These are phyloP conservation scores for Stichopus horrens DNA, from an alignment of 53 echinoderm and acorn worm species.

Conservation along the genomic window DNA sequence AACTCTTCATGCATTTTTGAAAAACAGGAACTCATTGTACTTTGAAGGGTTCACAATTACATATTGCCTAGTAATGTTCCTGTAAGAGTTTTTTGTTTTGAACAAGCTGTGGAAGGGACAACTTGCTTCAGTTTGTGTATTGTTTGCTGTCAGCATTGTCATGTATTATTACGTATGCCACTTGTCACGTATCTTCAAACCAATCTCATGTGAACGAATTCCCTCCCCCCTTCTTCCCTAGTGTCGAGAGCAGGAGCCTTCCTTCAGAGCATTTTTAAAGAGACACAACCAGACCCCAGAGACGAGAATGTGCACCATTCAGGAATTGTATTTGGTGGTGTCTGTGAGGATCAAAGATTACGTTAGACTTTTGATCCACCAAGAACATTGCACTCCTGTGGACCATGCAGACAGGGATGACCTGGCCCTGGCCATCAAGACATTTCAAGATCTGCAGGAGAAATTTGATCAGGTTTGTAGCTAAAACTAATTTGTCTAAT, in stretches of 20 bases:
- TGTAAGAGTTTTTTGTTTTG: too few species aligned
- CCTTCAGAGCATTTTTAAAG: constrained; percentile 82
- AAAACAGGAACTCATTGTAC: too few species aligned
- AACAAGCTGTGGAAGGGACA: too few species aligned
- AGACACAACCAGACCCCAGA: constrained; percentile 67
- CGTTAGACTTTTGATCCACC: constrained; percentile 67
- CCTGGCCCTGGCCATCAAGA: constrained; percentile 59
- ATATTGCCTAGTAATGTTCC: too few species aligned
- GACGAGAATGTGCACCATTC: constrained; percentile 76
- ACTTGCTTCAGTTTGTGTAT: too few species aligned
- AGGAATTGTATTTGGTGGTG: constrained; percentile 72
- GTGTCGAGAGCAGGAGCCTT: constrained; percentile 93
- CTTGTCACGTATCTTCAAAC: background rate
- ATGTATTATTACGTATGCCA: too few species aligned
- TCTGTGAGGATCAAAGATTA: constrained; percentile 79
- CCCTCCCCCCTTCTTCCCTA: background rate
- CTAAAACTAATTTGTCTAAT: background rate
- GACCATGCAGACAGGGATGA: constrained; percentile 83
- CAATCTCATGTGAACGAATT: background rate
- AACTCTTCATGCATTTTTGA: too few species aligned
- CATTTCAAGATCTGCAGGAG: constrained; percentile 74
- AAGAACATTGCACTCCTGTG: constrained; percentile 77
- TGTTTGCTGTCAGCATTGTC: too few species aligned
- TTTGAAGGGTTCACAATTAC: too few species aligned
- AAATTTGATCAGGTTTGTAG: constrained; percentile 74